phyloP scores from a whole-genome alignment of 1,140 invertebrate species.

The Zaprionus tsacasi region DNA sequence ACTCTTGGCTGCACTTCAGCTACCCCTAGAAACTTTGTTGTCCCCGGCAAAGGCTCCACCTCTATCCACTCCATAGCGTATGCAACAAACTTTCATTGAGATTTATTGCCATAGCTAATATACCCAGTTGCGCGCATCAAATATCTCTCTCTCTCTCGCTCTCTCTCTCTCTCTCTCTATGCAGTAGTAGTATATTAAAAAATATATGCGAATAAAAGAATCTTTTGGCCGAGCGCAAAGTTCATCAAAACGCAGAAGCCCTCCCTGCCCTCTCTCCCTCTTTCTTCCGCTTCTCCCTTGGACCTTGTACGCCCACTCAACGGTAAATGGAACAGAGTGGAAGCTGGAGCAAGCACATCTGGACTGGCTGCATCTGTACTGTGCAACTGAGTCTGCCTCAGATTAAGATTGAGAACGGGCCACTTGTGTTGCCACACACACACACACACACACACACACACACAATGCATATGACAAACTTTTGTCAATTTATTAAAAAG shows the following conservation, averaged over 20 bases:
- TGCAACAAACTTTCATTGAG: slow-evolving; percentile 5
- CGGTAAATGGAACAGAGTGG: slow-evolving; percentile 6
- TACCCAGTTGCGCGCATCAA: not conserved
- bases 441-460: too few species aligned
- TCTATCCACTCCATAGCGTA: not conserved
- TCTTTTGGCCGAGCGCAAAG: slow-evolving; percentile 53
- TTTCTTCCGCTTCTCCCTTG: not conserved
- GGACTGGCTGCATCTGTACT: slow-evolving; percentile 11
- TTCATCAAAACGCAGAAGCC: slow-evolving; percentile 63
- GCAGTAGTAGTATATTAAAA: slow-evolving; percentile 39
- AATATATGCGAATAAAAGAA: slow-evolving; percentile 22
- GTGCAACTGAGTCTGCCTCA: slow-evolving; percentile 23
- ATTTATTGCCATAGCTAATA: slow-evolving; percentile 14
- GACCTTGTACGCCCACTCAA: slow-evolving; percentile 2
- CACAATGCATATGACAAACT: slow-evolving; percentile 82
- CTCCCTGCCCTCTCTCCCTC: not conserved
- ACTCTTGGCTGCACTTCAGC: not conserved
- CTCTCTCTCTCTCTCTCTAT: not conserved
- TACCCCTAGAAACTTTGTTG: not conserved
- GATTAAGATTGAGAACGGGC: slow-evolving; percentile 53
- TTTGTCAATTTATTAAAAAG: slow-evolving; percentile 81
- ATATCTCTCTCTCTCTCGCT: not conserved
- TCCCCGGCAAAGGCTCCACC: not conserved
- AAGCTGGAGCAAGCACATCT: slow-evolving; percentile 19
- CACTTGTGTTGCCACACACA: slow-evolving; percentile 54